These are phyloP conservation scores for Argyrosomus japonicus DNA, from an alignment of 2,113 vertebrate genomes.

Conservation along the genomic window DNA sequence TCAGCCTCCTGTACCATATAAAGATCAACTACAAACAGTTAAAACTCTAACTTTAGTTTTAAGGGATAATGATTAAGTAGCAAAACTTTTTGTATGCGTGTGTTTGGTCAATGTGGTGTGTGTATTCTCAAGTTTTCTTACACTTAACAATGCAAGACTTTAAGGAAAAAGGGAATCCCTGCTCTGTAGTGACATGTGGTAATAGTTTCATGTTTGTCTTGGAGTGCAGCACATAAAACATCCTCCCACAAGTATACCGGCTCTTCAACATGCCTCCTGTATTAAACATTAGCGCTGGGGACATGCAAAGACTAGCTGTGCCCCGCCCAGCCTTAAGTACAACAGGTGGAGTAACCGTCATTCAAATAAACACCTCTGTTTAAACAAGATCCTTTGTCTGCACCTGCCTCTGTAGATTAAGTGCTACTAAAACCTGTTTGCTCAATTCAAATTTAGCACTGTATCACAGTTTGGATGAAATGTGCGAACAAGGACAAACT, in stretches of 20 bases:
- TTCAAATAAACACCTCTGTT: slow-evolving; percentile 52
- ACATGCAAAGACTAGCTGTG: not conserved
- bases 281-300: not conserved
- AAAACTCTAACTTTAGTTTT: not conserved
- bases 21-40: not conserved
- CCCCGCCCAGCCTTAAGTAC: slow-evolving; percentile 3
- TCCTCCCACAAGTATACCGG: not conserved
- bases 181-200: not conserved
- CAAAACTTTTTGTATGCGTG: not conserved
- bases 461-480: not conserved
- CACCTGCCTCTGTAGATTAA: not conserved
- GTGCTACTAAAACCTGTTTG: slow-evolving; percentile 17
- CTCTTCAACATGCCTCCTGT: not conserved
- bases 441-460: not conserved
- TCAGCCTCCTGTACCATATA: not conserved
- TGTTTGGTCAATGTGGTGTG: not conserved
- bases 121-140: not conserved
- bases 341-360: slow-evolving; percentile 68
- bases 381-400: slow-evolving; percentile 35
- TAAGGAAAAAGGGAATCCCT: not conserved
- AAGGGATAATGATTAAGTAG: not conserved
- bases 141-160: not conserved
- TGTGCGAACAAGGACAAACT: not conserved
- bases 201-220: not conserved
- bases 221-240: not conserved